Evolutionary conservation across 2,888 invertebrate genomes (phyloP).

Genomic region (Serripes groenlandicus): DNA sequence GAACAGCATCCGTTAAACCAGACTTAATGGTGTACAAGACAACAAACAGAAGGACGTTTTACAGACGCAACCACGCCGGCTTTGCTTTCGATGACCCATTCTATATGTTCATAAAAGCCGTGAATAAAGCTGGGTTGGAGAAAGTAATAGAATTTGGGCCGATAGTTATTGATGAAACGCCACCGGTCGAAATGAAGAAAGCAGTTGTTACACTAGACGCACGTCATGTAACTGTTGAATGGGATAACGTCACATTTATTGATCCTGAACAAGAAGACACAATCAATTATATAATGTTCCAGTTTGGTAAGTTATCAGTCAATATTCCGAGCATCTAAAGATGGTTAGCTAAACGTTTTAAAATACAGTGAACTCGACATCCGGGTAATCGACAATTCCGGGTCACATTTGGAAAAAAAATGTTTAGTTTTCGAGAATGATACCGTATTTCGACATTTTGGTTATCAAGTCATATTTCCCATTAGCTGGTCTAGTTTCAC

Average conservation of each 20-base stretch:
- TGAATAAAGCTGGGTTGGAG: slow-evolving; percentile 67
- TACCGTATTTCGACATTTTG: no score
- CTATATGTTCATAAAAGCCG: slow-evolving; percentile 59
- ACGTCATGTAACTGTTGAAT: slow-evolving; percentile 38
- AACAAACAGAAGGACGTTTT: slow-evolving; percentile 41
- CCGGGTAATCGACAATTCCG: no score
- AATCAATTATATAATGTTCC: slow-evolving; percentile 45
- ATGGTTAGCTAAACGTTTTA: no score
- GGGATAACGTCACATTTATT: slow-evolving; percentile 57
- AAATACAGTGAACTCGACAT: no score
- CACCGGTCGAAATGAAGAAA: slow-evolving; percentile 43
- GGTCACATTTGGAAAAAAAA: no score
- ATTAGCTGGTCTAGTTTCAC: no score
- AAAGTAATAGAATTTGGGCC: slow-evolving; percentile 57
- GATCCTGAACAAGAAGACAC: slow-evolving; percentile 62
- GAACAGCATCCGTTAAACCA: slow-evolving; percentile 31
- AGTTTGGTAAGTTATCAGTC: slow-evolving; percentile 60
- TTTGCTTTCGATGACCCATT: slow-evolving; percentile 50
- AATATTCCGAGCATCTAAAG: no score
- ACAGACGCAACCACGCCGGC: slow-evolving; percentile 52
- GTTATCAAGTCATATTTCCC: no score
- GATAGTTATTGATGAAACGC: slow-evolving; percentile 57
- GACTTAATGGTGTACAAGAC: slow-evolving; percentile 51
- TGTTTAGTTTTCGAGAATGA: no score
- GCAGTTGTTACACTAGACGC: slow-evolving; percentile 35